These are phyloP conservation scores for Notechis scutatus DNA, from an alignment of 2,113 vertebrate species.

Conservation along the genomic window DNA sequence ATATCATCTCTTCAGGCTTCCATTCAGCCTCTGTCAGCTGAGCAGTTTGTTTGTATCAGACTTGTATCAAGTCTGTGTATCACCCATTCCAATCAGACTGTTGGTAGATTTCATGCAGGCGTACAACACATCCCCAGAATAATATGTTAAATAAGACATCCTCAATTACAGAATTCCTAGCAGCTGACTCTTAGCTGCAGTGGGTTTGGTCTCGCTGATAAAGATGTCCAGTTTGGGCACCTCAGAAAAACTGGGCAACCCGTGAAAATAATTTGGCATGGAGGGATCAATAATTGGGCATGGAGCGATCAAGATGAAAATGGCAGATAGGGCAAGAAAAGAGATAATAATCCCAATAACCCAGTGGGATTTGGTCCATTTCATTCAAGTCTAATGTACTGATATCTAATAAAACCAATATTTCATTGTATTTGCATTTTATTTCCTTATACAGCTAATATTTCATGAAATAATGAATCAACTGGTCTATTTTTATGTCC, in stretches of 20 bases:
- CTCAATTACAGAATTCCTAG: neutral
- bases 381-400: neutral
- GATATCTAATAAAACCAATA: neutral
- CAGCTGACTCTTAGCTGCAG: neutral
- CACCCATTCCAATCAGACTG: neutral
- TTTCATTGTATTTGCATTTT: neutral
- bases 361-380: neutral
- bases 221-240: neutral
- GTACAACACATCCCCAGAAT: neutral
- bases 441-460: neutral
- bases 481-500: neutral
- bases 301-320: neutral
- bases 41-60: neutral
- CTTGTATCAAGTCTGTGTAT: neutral
- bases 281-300: neutral
- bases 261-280: neutral
- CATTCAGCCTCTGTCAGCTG: neutral
- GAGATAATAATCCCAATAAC: neutral
- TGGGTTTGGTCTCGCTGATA: neutral
- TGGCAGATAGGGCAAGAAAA: neutral
- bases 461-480: neutral
- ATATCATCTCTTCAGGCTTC: neutral
- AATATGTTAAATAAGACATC: neutral
- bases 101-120: neutral
- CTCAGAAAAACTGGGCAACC: neutral